Evolutionary conservation across 1,140 invertebrate species (phyloP), one percentile per base, ranked within the genome.

Genomic region (Doryteuthis pealeii): DNA sequence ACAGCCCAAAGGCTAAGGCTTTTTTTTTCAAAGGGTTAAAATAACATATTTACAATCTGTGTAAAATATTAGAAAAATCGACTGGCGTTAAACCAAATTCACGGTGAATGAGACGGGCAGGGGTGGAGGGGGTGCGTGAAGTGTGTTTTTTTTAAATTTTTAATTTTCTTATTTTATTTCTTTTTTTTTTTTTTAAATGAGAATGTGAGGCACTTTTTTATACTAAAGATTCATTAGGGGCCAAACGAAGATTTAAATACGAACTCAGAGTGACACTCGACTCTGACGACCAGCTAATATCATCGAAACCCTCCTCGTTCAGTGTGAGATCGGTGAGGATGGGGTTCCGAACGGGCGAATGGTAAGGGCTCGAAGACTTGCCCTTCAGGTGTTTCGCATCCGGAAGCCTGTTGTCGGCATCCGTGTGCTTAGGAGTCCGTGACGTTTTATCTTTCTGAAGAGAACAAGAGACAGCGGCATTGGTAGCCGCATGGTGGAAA

Each of bases 201-300:
- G 10, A 40, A 40, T 40, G 3, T 40, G 35, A 62, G 54, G 54
- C 26, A 28, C 26, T n/a, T 28, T 0, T 66, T 32, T 68, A 68
- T 8, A 68, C 66, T 68, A 68, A 68, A 68, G 66, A 30, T 22
- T 68, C 66, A 31, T 68, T 68, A 10, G 66, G 66, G 30, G 66
- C 66, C 5, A 68, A 30, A 12, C 32, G 66, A 32, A 68, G n/a
- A 68, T 68, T 68, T 32, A 68, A 12, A 30, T 68, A 68, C 6
- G 66, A 68, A 8, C 26, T 68, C 5, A 68, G 15, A 14, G 66
- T 32, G 12, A 68, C 30, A 33, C 66, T 68, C 5, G 66, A 68
- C 30, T 68, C 66, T 5, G 66, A 68, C 12, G 66, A 68, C 66
- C 66, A 68, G 22, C 66, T 68, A 18, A 68, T 22, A 32, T 31